Evolutionary conservation across 2,888 invertebrate genomes (phyloP).

Genomic region (Ophonus ardosiacus): DNA sequence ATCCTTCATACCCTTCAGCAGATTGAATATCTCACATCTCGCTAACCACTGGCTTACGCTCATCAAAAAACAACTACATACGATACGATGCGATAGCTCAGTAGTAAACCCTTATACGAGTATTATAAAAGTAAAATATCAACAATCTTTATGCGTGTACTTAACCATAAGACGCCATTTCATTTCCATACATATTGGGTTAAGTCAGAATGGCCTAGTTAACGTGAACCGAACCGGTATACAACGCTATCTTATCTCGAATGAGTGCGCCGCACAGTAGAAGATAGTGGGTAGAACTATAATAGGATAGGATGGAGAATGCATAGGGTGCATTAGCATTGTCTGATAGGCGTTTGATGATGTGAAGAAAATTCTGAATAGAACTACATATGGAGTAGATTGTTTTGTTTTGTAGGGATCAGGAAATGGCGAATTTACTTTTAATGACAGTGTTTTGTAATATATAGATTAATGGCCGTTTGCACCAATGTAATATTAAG

Average conservation of each 20-base stretch:
- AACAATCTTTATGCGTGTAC: slow-evolving; percentile 55
- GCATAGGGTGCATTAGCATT: neutral
- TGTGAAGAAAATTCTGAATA: neutral
- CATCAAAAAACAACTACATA: slow-evolving; percentile 13
- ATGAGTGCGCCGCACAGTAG: neutral
- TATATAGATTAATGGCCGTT: no score
- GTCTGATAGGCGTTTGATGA: neutral
- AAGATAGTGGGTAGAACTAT: slow-evolving; percentile 9
- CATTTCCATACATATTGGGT: slow-evolving; percentile 59
- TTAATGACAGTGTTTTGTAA: neutral
- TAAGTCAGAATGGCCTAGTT: slow-evolving; percentile 54
- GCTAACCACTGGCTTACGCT: neutral
- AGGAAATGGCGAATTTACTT: neutral
- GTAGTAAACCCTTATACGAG: slow-evolving; percentile 47
- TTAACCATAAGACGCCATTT: slow-evolving; percentile 55
- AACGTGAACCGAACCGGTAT: slow-evolving; percentile 44
- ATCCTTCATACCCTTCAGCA: neutral
- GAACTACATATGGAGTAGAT: neutral
- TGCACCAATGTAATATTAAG: no score
- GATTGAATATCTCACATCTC: neutral
- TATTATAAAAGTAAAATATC: slow-evolving; percentile 56
- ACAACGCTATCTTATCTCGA: slow-evolving; percentile 28
- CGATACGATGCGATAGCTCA: slow-evolving; percentile 37
- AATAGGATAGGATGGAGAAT: neutral
- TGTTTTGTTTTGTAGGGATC: neutral